These are phyloP conservation scores for Artemia franciscana DNA, from an alignment of 1,140 invertebrate genomes.

Conservation along the genomic window DNA sequence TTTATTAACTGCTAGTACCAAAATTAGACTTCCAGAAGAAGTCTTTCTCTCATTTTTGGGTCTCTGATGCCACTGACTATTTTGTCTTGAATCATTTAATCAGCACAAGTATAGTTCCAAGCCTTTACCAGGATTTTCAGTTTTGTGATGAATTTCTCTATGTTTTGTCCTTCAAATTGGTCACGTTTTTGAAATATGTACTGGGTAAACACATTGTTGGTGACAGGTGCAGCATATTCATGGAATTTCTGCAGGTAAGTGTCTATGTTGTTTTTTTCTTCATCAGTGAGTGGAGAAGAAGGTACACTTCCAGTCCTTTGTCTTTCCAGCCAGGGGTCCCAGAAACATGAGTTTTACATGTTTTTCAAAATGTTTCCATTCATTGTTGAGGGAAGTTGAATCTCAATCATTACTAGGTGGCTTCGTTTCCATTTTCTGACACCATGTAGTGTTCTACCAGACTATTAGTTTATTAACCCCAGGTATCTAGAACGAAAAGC, in stretches of 20 bases:
- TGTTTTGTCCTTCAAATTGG: too few relatives aligned
- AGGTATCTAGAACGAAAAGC: too few relatives aligned
- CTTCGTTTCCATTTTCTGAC: neutral
- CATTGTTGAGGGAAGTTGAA: neutral
- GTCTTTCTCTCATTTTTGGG: neutral
- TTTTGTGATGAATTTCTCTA: too few relatives aligned
- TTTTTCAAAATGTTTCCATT: neutral
- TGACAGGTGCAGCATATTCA: neutral
- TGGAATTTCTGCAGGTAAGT: neutral
- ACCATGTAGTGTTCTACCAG: neutral
- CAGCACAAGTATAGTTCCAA: too few relatives aligned
- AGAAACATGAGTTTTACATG: neutral
- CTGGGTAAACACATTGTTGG: neutral
- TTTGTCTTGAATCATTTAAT: neutral
- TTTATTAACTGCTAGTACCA: neutral
- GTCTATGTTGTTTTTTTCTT: neutral
- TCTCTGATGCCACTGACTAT: neutral
- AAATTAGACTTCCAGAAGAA: neutral
- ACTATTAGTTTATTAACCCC: neutral
- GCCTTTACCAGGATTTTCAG: neutral
- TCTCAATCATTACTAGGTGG: neutral
- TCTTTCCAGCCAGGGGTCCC: neutral
- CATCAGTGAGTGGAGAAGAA: neutral
- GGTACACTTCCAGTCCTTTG: neutral
- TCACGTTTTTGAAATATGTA: too few relatives aligned